These are phyloP conservation scores for Pectinophora gossypiella DNA, from an alignment of 1,140 invertebrate species.

Conservation along the genomic window DNA sequence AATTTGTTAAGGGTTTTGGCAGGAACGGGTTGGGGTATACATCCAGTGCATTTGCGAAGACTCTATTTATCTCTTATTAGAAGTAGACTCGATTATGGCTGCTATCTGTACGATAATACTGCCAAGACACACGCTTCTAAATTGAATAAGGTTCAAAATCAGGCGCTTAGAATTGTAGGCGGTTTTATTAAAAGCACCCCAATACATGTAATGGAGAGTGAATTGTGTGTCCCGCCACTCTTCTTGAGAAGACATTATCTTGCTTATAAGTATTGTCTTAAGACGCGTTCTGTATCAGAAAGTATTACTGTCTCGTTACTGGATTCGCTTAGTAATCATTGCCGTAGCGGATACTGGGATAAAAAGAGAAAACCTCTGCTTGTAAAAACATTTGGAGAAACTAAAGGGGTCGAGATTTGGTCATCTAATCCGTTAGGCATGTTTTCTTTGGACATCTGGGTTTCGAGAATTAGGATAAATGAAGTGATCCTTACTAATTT, in stretches of 20 bases:
- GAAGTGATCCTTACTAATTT: constrained; percentile 8
- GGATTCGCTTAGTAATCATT: background rate
- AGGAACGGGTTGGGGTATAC: constrained; percentile 1
- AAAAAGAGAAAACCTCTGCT: constrained; percentile 5
- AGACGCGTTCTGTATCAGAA: background rate
- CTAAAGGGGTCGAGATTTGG: background rate
- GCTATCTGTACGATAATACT: background rate
- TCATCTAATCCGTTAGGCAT: constrained; percentile 6
- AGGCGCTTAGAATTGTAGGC: background rate
- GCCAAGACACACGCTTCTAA: background rate
- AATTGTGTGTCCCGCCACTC: constrained; percentile 1
- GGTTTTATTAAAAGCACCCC: constrained; percentile 6
- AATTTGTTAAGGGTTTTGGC: background rate
- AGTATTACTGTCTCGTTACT: background rate
- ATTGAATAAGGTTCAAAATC: constrained; percentile 5
- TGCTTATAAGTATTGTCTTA: constrained; percentile 7
- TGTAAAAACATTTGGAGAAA: background rate
- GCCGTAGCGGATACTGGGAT: background rate
- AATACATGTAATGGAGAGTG: constrained; percentile 6
- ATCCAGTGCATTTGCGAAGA: constrained; percentile 5
- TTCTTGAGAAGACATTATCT: background rate
- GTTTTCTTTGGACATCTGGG: constrained; percentile 19
- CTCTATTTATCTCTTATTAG: constrained; percentile 3
- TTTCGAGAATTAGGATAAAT: constrained; percentile 10
- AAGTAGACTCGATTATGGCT: constrained; percentile 1